Conservation (phyloP, 2,797 vertebrate genomes). For the Hippopotamyrus pictus region DNA sequence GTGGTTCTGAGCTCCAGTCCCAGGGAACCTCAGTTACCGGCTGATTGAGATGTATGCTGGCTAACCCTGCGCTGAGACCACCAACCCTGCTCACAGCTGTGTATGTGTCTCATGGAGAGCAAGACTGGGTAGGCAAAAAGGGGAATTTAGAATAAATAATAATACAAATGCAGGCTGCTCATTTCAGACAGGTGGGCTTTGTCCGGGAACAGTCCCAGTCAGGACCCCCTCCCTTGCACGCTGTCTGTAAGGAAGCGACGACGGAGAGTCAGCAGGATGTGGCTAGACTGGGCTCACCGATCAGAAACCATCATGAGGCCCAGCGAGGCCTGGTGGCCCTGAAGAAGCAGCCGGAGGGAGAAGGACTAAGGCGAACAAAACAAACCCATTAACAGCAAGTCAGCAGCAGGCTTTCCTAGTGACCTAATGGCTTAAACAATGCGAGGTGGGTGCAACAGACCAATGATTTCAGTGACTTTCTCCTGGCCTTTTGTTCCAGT, state of each 20-base stretch:
- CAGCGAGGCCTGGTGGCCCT: not conserved
- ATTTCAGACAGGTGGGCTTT: not conserved
- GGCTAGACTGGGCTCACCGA: not conserved
- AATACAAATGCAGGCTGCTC: not conserved
- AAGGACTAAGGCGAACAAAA: not conserved
- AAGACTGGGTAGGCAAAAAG: not conserved
- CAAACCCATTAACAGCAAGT: not conserved
- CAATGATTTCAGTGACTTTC: not conserved
- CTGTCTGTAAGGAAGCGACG: not conserved
- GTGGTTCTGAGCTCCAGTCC: not conserved
- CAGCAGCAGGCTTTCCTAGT: not conserved
- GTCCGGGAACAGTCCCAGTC: not conserved
- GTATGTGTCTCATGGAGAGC: not conserved
- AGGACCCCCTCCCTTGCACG: not conserved
- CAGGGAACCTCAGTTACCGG: not conserved
- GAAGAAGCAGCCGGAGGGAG: not conserved
- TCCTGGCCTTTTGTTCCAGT: not conserved
- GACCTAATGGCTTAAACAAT: not conserved
- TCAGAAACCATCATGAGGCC: not conserved
- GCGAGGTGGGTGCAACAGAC: not conserved
- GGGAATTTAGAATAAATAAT: not conserved
- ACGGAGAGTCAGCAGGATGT: not conserved
- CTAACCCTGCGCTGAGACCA: not conserved
- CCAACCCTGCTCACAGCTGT: not conserved
- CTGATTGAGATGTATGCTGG: not conserved